Conservation (phyloP, 2,888 invertebrate species). For the Myopa tessellatipennis region DNA sequence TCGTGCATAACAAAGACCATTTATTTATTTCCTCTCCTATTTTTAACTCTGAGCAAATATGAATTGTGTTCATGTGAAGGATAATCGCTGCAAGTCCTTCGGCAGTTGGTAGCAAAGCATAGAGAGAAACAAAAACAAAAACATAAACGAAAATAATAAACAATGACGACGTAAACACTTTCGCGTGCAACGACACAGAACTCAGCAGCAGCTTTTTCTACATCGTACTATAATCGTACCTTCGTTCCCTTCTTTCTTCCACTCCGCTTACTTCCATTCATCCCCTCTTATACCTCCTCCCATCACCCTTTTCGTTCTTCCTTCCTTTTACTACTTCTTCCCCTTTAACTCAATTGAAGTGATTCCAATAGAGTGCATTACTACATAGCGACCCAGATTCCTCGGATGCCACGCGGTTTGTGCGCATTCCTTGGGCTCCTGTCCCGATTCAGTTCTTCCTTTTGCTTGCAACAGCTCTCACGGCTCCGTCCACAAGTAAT, state of each 20-base stretch:
- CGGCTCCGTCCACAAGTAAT: slow-evolving; percentile 15
- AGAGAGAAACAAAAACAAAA: neutral
- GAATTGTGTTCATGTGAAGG: slow-evolving; percentile 23
- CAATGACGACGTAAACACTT: slow-evolving; percentile 15
- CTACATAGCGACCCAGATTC: slow-evolving; percentile 32
- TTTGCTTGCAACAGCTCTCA: neutral
- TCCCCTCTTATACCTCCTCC: neutral
- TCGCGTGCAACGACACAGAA: slow-evolving; percentile 22
- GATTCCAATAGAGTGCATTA: slow-evolving; percentile 27
- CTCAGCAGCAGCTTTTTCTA: neutral
- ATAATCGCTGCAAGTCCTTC: slow-evolving; percentile 23
- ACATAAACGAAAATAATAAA: neutral
- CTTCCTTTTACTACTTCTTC: neutral
- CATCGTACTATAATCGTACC: neutral
- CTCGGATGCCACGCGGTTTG: slow-evolving; percentile 6
- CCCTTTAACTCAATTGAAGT: slow-evolving; percentile 18
- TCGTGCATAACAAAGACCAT: neutral
- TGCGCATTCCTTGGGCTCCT: slow-evolving; percentile 21
- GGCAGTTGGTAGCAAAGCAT: neutral
- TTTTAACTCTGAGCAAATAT: neutral
- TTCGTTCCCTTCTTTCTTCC: neutral
- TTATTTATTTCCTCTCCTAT: slow-evolving; percentile 13
- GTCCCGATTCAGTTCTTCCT: neutral
- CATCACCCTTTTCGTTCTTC: neutral
- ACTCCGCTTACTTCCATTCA: neutral